Evolutionary conservation across 2,888 invertebrate genomes (phyloP).

Genomic region (Tenthredo notha): DNA sequence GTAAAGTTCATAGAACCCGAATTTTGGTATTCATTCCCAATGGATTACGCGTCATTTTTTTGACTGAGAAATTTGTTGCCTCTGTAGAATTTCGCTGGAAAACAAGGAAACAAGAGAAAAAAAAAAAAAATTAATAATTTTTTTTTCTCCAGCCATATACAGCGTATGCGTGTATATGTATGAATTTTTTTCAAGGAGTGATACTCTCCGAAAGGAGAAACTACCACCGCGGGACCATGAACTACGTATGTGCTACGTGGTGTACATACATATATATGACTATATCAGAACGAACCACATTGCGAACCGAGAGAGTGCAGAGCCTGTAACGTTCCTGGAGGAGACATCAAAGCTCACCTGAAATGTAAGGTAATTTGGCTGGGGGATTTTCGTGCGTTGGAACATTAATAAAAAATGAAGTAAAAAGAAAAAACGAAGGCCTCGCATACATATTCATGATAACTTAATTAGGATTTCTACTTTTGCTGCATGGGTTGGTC

Average conservation of each 20-base stretch:
- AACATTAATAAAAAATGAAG: constrained; percentile 43
- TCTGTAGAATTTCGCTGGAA: neutral
- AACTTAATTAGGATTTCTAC: constrained; percentile 34
- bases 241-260: constrained; percentile 7
- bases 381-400: constrained; percentile 38
- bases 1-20: no score
- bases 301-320: constrained; percentile 30
- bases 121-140: neutral
- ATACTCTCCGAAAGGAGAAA: constrained; percentile 24
- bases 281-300: neutral
- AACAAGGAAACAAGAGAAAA: neutral
- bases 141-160: neutral
- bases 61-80: neutral
- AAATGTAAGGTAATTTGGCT: constrained; percentile 60
- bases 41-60: neutral
- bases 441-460: constrained; percentile 46
- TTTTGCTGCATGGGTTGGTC: constrained; percentile 5
- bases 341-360: constrained; percentile 60
- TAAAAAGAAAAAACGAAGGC: constrained; percentile 9
- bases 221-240: constrained; percentile 34
- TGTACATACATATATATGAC: neutral
- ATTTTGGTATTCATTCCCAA: neutral
- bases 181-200: constrained; percentile 6
- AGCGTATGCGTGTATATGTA: neutral
- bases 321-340: constrained; percentile 50